Evolutionary conservation across 37 sponge, comb jelly and placozoan genomes (phyloP).

Genomic region (Crambe crambe): DNA sequence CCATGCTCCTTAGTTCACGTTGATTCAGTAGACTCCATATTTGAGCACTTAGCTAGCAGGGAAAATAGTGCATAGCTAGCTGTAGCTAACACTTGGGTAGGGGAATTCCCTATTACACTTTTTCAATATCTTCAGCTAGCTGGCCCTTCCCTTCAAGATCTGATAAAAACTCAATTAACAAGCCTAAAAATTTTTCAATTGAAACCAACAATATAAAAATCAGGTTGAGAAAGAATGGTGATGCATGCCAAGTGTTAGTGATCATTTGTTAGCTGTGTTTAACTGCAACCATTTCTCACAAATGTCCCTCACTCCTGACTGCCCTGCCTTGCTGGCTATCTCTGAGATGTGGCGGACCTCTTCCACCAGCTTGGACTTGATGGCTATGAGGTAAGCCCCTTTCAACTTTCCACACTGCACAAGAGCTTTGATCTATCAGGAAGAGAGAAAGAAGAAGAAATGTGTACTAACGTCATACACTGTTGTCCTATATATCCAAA

Average conservation of each 20-base stretch:
- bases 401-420: constrained; percentile 86
- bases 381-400: constrained; percentile 84
- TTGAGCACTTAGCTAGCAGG: no score
- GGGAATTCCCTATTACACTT: no score
- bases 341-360: constrained; percentile 67
- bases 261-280: neutral
- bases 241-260: neutral
- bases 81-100: no score
- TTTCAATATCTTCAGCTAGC: no score
- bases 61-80: no score
- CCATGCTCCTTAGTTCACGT: no score
- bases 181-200: neutral
- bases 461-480: neutral
- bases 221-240: neutral
- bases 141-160: no score
- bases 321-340: constrained; percentile 72
- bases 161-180: neutral
- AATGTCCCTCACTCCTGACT: constrained; percentile 66
- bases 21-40: no score
- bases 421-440: constrained; percentile 64
- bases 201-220: neutral
- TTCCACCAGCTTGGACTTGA: constrained; percentile 43
- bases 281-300: constrained; percentile 79
- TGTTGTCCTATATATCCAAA: neutral
- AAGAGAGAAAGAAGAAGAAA: no score